A percentile compares a stretch with the other conserved stretches of the same genome.
Conservation (phyloP, 2,797 vertebrate species). For the Clarias fuscus region DNA sequence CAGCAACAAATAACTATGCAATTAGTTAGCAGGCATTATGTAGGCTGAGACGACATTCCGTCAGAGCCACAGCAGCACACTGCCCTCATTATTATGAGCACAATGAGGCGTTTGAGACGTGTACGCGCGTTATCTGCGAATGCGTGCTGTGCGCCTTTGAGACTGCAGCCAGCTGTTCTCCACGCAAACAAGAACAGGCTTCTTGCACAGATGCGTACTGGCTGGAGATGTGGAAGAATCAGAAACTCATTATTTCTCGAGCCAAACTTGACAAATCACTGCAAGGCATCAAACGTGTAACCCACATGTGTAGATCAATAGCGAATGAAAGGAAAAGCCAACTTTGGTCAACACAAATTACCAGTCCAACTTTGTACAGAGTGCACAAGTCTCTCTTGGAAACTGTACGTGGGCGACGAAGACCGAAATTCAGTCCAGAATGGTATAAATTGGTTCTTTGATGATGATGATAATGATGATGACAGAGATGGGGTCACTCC, state of each 20-base stretch:
- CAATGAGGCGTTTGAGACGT: constrained; percentile 52
- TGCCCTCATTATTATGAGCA: constrained; percentile 48
- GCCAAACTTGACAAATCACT: constrained; percentile 1
- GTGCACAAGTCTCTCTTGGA: neutral
- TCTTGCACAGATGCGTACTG: constrained; percentile 47
- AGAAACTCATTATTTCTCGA: neutral
- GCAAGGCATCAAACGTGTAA: neutral
- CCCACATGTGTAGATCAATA: neutral
- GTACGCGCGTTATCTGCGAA: constrained; percentile 48
- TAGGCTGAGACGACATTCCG: constrained; percentile 43
- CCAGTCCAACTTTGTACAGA: neutral
- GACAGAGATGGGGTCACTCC: no score
- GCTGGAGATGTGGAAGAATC: constrained; percentile 18
- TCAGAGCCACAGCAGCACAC: constrained; percentile 42
- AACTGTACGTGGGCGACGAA: neutral
- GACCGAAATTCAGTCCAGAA: neutral
- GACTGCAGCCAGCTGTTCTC: constrained; percentile 71
- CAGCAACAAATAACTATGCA: constrained; percentile 20
- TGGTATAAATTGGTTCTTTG: neutral
- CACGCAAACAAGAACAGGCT: constrained; percentile 41
- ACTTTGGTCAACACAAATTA: neutral
- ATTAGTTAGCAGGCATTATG: constrained; percentile 6
- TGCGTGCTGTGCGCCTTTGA: constrained; percentile 48
- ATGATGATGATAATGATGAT: neutral
- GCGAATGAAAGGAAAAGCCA: neutral